Percentiles rank a stretch among this genome's conserved stretches.
These are phyloP conservation scores for Hippocampus barbouri DNA, from an alignment of 2,113 vertebrate genomes.

Conservation along the genomic window DNA sequence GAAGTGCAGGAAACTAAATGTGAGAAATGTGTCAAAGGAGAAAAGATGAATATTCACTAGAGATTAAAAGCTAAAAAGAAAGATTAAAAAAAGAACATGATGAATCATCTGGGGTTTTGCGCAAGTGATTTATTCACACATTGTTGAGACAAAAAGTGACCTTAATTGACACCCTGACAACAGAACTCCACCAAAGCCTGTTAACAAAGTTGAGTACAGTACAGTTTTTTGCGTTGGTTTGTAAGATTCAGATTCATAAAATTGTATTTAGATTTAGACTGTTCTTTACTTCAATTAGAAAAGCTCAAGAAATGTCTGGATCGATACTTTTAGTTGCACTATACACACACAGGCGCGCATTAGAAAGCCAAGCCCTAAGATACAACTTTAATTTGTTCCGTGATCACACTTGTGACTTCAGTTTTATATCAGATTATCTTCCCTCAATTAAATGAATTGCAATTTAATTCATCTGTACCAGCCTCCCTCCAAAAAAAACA, in stretches of 20 bases:
- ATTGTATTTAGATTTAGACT: too few relatives aligned
- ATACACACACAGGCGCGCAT: too few relatives aligned
- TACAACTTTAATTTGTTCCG: too few relatives aligned
- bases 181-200: background rate
- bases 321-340: too few relatives aligned
- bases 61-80: slow-evolving; percentile 10
- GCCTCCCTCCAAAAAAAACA: too few relatives aligned
- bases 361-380: too few relatives aligned
- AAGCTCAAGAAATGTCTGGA: too few relatives aligned
- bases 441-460: too few relatives aligned
- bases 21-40: slow-evolving; percentile 20
- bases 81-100: background rate
- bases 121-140: background rate
- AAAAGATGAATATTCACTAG: slow-evolving; percentile 13
- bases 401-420: too few relatives aligned
- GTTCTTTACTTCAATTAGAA: too few relatives aligned
- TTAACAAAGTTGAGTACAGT: background rate
- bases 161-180: background rate
- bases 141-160: background rate
- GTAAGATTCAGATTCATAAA: background rate
- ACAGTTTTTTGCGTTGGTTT: background rate
- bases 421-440: too few relatives aligned
- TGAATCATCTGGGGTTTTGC: background rate
- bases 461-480: too few relatives aligned
- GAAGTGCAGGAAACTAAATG: slow-evolving; percentile 20